Evolutionary conservation across 2,797 vertebrate genomes (phyloP).

Genomic region (Lutjanus argentimaculatus): DNA sequence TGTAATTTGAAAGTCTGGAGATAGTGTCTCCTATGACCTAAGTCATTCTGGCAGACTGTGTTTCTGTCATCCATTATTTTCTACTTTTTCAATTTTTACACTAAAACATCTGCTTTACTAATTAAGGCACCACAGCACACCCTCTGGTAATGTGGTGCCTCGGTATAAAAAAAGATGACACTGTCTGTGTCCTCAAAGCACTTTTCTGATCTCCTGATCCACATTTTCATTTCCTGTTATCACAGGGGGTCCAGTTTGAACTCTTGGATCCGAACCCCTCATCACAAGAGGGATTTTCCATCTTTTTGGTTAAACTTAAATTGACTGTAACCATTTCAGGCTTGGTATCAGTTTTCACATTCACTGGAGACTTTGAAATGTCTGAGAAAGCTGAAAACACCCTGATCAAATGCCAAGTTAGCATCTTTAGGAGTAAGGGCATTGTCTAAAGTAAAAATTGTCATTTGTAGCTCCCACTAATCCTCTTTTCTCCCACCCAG

Average conservation of each 20-base stretch:
- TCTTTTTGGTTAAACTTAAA: constrained; percentile 32
- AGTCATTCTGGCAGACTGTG: neutral
- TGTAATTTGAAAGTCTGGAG: neutral
- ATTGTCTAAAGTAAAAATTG: constrained; percentile 58
- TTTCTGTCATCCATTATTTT: neutral
- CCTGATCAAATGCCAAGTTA: constrained; percentile 22
- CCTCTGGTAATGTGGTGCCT: neutral
- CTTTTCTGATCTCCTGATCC: constrained; percentile 51
- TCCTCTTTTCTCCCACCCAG: constrained; percentile 74
- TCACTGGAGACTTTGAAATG: constrained; percentile 9
- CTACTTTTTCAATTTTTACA: neutral
- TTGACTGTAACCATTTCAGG: constrained; percentile 15
- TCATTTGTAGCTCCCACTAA: constrained; percentile 62
- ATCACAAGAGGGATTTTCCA: constrained; percentile 32
- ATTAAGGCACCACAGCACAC: neutral
- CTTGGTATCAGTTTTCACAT: constrained; percentile 29
- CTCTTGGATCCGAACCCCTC: constrained; percentile 49
- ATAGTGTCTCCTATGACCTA: neutral
- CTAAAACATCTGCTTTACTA: constrained; percentile 21
- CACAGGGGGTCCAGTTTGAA: constrained; percentile 47
- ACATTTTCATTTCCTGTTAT: constrained; percentile 48
- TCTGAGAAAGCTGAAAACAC: constrained; percentile 5
- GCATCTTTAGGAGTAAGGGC: constrained; percentile 16
- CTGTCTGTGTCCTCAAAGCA: constrained; percentile 3
- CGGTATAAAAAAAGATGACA: neutral